phyloP scores from a whole-genome alignment of 2,113 vertebrate genomes.

The Malurus melanocephalus region DNA sequence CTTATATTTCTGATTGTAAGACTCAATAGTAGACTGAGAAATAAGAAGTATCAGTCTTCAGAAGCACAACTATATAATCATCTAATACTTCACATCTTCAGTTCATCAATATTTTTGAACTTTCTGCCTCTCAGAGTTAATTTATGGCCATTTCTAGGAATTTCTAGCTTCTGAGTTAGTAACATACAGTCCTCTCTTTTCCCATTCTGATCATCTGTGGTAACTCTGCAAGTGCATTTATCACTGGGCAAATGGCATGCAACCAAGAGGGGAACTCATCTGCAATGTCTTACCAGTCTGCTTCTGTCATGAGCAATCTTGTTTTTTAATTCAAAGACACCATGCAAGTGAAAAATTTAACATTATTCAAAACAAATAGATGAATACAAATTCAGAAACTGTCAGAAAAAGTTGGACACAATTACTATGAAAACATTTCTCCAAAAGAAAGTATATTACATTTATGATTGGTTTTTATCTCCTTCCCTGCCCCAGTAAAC shows the following conservation, averaged over 20 bases:
- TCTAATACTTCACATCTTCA: neutral
- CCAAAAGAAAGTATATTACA: neutral
- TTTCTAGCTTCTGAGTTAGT: neutral
- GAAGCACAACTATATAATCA: neutral
- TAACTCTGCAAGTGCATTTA: neutral
- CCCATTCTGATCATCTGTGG: neutral
- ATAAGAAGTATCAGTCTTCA: neutral
- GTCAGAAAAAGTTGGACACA: neutral
- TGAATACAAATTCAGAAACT: neutral
- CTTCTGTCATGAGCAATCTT: neutral
- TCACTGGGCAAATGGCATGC: neutral
- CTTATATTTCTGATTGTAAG: neutral
- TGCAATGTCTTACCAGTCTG: neutral
- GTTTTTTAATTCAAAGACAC: neutral
- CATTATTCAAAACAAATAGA: neutral
- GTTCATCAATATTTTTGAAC: neutral
- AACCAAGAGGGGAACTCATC: neutral
- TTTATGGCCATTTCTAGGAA: neutral
- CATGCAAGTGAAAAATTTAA: neutral
- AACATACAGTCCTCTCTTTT: neutral
- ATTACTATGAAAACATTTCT: neutral
- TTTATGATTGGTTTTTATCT: neutral
- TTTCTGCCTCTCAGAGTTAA: neutral
- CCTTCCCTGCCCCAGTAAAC: neutral
- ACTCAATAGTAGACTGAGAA: neutral